phyloP scores from a whole-genome alignment of 1,140 invertebrate species.

The Drosophila kepulauana region DNA sequence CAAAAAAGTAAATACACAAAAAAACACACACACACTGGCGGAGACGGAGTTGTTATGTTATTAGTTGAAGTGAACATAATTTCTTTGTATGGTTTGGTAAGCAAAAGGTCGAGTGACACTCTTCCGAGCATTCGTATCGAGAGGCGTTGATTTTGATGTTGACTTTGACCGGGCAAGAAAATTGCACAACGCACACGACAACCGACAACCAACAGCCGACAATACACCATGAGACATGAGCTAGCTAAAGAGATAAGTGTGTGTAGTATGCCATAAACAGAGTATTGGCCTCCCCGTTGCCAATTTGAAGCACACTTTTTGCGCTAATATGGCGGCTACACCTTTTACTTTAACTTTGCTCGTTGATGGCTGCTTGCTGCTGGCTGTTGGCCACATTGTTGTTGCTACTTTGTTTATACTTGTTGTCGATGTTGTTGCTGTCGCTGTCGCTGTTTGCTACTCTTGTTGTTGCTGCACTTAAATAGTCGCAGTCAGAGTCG shows the following conservation, averaged over 20 bases:
- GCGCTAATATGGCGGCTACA: constrained; percentile 75
- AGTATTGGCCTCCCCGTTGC: constrained; percentile 76
- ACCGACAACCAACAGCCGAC: constrained; percentile 31
- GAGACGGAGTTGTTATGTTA: constrained; percentile 27
- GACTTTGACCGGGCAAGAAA: constrained; percentile 68
- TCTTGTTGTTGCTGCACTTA: constrained; percentile 33
- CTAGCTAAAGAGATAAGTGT: constrained; percentile 14
- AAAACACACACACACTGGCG: background rate
- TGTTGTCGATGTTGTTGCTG: background rate
- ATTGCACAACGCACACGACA: constrained; percentile 55
- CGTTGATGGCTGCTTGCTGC: constrained; percentile 30
- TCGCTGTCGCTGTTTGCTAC: background rate
- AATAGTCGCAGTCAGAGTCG: constrained; percentile 28
- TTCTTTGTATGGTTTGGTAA: constrained; percentile 61
- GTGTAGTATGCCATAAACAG: constrained; percentile 65
- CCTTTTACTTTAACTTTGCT: constrained; percentile 74
- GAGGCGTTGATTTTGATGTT: constrained; percentile 57
- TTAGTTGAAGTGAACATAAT: constrained; percentile 68
- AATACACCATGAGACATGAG: constrained; percentile 11
- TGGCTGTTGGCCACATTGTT: constrained; percentile 29
- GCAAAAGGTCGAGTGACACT: constrained; percentile 80
- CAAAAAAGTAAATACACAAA: constrained; percentile 37
- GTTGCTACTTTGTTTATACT: background rate
- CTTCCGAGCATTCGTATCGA: constrained; percentile 57
- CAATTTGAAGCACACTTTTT: constrained; percentile 81